These are phyloP conservation scores for Procavia capensis DNA, from an alignment of 2,113 vertebrate species.

Conservation along the genomic window DNA sequence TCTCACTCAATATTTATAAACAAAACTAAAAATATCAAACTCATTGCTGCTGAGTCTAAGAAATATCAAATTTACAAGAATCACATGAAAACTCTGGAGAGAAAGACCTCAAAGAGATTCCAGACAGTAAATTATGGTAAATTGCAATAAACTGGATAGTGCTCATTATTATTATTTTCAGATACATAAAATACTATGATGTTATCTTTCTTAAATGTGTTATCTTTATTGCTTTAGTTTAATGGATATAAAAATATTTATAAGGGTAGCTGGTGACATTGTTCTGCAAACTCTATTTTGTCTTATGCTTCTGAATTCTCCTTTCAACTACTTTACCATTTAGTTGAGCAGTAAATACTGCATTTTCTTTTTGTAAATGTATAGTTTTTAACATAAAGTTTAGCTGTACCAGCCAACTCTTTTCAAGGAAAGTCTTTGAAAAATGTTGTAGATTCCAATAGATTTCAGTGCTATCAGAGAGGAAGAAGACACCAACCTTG, in stretches of 20 bases:
- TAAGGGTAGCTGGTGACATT: neutral
- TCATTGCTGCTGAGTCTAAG: neutral
- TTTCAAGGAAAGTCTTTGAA: neutral
- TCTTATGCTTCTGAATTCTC: neutral
- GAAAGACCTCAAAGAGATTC: neutral
- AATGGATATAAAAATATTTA: slow-evolving; percentile 53
- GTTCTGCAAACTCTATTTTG: slow-evolving; percentile 10
- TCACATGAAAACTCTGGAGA: neutral
- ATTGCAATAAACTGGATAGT: neutral
- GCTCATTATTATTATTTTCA: neutral
- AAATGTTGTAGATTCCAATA: neutral
- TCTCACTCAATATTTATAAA: slow-evolving; percentile 26
- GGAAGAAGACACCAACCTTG: accelerated
- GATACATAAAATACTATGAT: neutral
- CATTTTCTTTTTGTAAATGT: neutral
- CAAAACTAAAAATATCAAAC: neutral
- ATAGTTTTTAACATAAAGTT: neutral
- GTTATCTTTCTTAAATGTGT: slow-evolving; percentile 34
- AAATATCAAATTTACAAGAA: neutral
- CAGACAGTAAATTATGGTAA: neutral
- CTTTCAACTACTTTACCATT: neutral
- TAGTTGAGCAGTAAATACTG: neutral
- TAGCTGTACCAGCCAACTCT: neutral
- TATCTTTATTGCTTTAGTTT: slow-evolving; percentile 61
- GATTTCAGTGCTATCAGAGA: neutral